Conservation (phyloP, 2,797 vertebrate genomes). For the Cuculus canorus region DNA sequence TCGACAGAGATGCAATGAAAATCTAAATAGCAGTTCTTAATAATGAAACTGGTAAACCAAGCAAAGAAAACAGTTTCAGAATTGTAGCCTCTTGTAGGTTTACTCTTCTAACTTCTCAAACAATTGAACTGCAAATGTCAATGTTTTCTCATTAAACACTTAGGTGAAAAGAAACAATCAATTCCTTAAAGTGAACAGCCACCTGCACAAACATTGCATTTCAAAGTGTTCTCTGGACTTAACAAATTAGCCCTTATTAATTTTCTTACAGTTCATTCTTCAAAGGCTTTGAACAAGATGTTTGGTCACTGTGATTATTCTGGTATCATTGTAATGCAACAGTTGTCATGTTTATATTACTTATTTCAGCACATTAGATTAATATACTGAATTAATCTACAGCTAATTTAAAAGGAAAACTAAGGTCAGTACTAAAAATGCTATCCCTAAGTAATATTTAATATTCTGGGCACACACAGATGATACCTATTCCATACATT, state of each 20-base stretch:
- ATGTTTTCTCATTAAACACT: slow-evolving; percentile 16
- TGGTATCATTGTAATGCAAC: not conserved
- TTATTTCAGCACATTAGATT: not conserved
- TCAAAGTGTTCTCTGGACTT: not conserved
- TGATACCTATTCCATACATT: not conserved
- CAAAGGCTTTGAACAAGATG: not conserved
- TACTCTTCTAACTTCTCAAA: not conserved
- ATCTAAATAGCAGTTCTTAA: not conserved
- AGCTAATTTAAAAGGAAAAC: not conserved
- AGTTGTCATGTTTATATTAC: not conserved
- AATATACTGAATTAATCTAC: not conserved
- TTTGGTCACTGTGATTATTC: not conserved
- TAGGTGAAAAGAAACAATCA: not conserved
- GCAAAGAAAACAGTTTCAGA: not conserved
- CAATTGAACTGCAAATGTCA: not conserved
- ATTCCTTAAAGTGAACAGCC: not conserved
- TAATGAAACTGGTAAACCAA: not conserved
- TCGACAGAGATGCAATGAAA: not conserved
- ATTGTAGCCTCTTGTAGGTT: not conserved
- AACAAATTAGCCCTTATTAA: not conserved
- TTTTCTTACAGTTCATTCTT: not conserved
- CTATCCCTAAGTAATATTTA: not conserved
- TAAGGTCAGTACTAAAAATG: not conserved
- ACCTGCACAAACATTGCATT: not conserved
- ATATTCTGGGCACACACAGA: not conserved